Evolutionary conservation across 1,140 invertebrate species (phyloP).

Genomic region (Cotesia vestalis): DNA sequence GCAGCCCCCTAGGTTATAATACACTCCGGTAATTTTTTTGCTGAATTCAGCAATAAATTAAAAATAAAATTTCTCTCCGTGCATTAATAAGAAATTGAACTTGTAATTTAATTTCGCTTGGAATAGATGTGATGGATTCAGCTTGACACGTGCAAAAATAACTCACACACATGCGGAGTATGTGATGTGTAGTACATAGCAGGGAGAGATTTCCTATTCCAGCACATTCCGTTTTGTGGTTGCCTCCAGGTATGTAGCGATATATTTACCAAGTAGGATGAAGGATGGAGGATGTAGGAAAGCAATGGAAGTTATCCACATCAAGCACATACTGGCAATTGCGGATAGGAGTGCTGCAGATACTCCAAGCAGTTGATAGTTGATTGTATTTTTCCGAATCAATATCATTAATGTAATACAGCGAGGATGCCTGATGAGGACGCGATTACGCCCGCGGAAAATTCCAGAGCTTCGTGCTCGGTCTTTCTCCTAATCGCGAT

Average conservation of each 20-base stretch:
- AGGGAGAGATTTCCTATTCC: conserved; percentile 3
- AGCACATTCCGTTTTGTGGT: too few relatives aligned
- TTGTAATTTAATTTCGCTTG: conserved; percentile 12
- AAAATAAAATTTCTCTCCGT: conserved; percentile 25
- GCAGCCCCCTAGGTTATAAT: too few relatives aligned
- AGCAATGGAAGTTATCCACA: not conserved
- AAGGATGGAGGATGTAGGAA: not conserved
- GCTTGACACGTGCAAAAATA: conserved; percentile 2
- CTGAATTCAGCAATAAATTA: too few relatives aligned
- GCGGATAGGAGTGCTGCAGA: conserved; percentile 5
- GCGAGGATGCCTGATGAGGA: conserved; percentile 57
- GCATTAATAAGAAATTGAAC: conserved; percentile 55
- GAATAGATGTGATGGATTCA: not conserved
- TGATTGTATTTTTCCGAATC: conserved; percentile 61
- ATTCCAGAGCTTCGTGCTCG: conserved; percentile 30
- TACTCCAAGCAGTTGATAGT: conserved; percentile 30
- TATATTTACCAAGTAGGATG: too few relatives aligned
- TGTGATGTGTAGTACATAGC: too few relatives aligned
- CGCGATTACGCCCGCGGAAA: conserved; percentile 42
- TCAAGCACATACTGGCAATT: not conserved
- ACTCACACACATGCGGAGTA: not conserved
- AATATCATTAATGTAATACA: conserved; percentile 64
- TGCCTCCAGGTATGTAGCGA: too few relatives aligned
- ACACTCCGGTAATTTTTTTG: too few relatives aligned
- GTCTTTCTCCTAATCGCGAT: conserved; percentile 24